Evolutionary conservation across 1,140 invertebrate species (phyloP), one percentile per base, ranked within the genome.

Genomic region (Brachionus asplanchnoidis): DNA sequence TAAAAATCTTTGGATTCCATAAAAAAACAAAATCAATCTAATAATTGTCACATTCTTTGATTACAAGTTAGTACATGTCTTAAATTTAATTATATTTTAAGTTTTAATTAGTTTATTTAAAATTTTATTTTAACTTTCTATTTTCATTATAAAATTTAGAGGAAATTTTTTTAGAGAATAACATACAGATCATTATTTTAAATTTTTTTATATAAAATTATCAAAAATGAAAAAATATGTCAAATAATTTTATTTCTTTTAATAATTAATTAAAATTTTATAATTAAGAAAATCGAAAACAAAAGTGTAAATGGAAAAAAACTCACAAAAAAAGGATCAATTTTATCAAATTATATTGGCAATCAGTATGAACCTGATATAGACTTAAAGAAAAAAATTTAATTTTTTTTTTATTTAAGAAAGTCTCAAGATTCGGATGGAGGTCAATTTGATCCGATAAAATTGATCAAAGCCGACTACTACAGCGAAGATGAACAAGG

Each of bases 261-360:
- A 1, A 42, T 14, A 20, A 28, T 32, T 28, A 14, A 3, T 56
- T 26, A 60, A 17, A 6, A 36, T 36, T 36, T 36, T 20, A 65
- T 14, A 14, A 36, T 46, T 44, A 26, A 80, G 17, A 56, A 20
- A 84, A 56, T n/a, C 4, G 28, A 23, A 12, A 46, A 11, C 8
- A 42, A 65, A 42, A 8, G 53, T 26, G 23, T 46, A 85, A 86
- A 85, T 68, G 84, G 84, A 46, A 86, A 86, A 32, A 84, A 87
- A 50, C 84, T 87, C 2, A 80, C 50, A 11, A 88, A 88, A 66
- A 87, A 88, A 70, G 88, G 87, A 28, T 89, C 88, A 20, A 84
- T 87, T 42, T 85, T 89, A 53, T 86, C 86, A 17, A 88, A 88
- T 75, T 89, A 89, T 85, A 88, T 88, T 5, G 32, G 11, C 32